Percentiles rank a stretch among this genome's conserved stretches.
Conservation (phyloP, 37 sponge, comb jelly and placozoan species). For the Chondrosia reniformis region DNA sequence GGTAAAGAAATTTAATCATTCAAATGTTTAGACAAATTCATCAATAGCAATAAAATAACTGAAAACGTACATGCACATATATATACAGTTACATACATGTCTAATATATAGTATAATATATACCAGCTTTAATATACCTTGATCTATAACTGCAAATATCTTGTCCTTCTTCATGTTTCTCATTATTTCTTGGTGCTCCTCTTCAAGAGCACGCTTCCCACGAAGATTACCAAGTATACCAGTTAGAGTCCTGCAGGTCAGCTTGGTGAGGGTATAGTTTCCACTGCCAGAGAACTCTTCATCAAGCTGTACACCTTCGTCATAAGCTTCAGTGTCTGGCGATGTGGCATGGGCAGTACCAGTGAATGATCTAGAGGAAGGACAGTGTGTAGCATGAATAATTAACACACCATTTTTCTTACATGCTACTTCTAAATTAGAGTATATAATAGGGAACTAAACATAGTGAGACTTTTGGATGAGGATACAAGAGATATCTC, state of each 20-base stretch:
- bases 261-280: neutral
- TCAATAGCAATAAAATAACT: too few relatives aligned
- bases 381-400: neutral
- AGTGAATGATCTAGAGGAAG: neutral
- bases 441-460: too few relatives aligned
- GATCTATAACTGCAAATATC: constrained; percentile 11
- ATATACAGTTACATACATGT: too few relatives aligned
- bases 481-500: too few relatives aligned
- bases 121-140: too few relatives aligned
- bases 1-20: neutral
- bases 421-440: neutral
- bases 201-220: neutral
- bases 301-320: neutral
- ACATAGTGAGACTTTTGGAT: too few relatives aligned
- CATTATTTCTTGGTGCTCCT: neutral
- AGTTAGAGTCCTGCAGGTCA: neutral
- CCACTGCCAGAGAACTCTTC: constrained; percentile 6
- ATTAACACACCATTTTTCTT: neutral
- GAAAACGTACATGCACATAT: too few relatives aligned
- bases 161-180: neutral
- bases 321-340: constrained; percentile 1
- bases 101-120: too few relatives aligned
- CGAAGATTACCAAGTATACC: neutral
- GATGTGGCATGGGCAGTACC: too few relatives aligned
- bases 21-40: too few relatives aligned